Evolutionary conservation across 2,113 vertebrate species (phyloP), one percentile per base, ranked within the genome.

Genomic region (Scartelaos histophorus): DNA sequence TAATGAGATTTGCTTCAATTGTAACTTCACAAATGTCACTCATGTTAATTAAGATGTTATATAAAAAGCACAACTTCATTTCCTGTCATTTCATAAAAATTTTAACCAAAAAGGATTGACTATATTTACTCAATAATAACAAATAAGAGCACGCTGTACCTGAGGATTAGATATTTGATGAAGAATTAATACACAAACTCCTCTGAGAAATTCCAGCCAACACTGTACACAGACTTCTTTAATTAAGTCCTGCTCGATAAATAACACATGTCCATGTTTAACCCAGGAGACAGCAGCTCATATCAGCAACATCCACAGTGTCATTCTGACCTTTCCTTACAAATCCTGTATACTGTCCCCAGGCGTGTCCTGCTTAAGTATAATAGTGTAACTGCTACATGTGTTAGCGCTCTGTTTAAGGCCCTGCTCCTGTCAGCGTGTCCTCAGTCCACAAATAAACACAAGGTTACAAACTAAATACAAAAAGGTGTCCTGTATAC

Each of bases 101-200:
- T 69, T 73, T 7, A 24, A 74, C 69, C 65, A 74, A 76, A 79
- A 74, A 70, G 91, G 90, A 91, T 91, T 86, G 80, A 81, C 70
- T 76, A 75, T 69, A 81, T 88, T 90, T 79, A 69, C 72, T 6
- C 4, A 2, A 35, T 83, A 82, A 38, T 77, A 69, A 78, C 75
- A 65, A 66, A 69, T 25, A 75, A 75, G 58, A 54, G 38, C 22
- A 69, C 1, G 0, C 46, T 71, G 57, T 87, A 88, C 83, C 80
- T 83, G 89, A 90, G 88, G 85, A 89, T 87, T 85, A 72, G 84
- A 71, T 79, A 78, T 78, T 80, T 75, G 79, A 85, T 81, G 80
- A 82, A 85, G 74, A 84, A 88, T 89, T 87, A 82, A 90, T 87
- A 73, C 71, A 49, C 78, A 12, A 56, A 34, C 79, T 89, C 88